Percentiles rank a stretch among this genome's conserved stretches.
Conservation (phyloP, 2,113 vertebrate genomes). For the Corythornis madagascariensis region DNA sequence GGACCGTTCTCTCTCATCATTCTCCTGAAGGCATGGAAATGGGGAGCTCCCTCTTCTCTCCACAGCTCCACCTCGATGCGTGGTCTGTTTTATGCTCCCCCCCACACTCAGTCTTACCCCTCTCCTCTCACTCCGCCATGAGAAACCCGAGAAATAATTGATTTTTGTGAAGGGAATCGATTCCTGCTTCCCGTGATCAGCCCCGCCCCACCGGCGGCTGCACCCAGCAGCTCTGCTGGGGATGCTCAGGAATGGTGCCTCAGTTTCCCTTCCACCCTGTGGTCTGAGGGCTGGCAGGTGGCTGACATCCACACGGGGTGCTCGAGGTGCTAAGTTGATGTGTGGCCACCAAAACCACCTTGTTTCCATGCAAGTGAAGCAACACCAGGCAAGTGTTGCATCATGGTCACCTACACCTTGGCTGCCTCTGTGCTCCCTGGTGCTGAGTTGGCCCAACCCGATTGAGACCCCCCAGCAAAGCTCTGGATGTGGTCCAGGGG, state of each 20-base stretch:
- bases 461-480: not conserved
- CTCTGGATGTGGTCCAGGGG: not conserved
- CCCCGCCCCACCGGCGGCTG: not conserved
- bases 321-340: not conserved
- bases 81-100: not conserved
- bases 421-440: fast-evolving
- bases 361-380: not conserved
- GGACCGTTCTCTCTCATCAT: not conserved
- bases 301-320: not conserved
- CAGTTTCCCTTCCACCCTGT: not conserved
- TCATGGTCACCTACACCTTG: fast-evolving
- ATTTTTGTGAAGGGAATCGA: constrained; percentile 60
- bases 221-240: not conserved
- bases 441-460: not conserved
- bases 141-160: constrained; percentile 65
- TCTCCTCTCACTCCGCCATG: not conserved
- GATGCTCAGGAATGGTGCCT: not conserved
- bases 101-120: not conserved
- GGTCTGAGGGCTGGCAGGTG: fast-evolving
- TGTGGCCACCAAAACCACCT: fast-evolving
- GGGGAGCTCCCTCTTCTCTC: not conserved
- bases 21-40: not conserved
- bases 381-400: fast-evolving
- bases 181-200: not conserved
- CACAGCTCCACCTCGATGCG: not conserved